A percentile compares a stretch with the other conserved stretches of the same genome.
Conservation (phyloP, 2,888 invertebrate species). For the Pheosia gnoma region DNA sequence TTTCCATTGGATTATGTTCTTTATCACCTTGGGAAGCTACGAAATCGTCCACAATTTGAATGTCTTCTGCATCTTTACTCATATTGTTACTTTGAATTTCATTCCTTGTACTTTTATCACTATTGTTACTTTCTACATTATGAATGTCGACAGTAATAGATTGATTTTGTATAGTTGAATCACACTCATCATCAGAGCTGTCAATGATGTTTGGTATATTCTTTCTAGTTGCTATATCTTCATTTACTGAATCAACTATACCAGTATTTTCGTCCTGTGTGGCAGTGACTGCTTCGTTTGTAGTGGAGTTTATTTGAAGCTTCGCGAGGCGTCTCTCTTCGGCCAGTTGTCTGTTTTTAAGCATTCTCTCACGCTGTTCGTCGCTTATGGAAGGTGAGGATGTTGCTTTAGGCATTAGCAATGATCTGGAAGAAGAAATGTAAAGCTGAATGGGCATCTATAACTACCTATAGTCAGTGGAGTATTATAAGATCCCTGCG, state of each 20-base stretch:
- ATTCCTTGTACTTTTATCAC: conserved; percentile 5
- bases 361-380: conserved; percentile 87
- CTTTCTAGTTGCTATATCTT: conserved; percentile 16
- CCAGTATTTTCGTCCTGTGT: conserved; percentile 13
- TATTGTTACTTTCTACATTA: conserved; percentile 31
- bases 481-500: too few relatives aligned
- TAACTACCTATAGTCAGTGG: too few relatives aligned
- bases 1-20: too few relatives aligned
- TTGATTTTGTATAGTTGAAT: conserved; percentile 38
- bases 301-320: conserved; percentile 53
- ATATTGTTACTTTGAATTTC: background rate
- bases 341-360: conserved; percentile 87
- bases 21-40: too few relatives aligned
- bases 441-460: background rate
- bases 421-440: conserved; percentile 41
- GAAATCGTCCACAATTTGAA: background rate
- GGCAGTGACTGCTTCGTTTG: conserved; percentile 9
- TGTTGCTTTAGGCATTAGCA: conserved; percentile 65
- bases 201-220: conserved; percentile 26
- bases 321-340: conserved; percentile 86
- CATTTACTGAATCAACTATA: conserved; percentile 23
- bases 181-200: conserved; percentile 49
- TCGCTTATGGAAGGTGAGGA: conserved; percentile 81
- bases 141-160: conserved; percentile 45
- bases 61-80: background rate